Evolutionary conservation across 2,113 vertebrate species (phyloP), one percentile per base, ranked within the genome.

Genomic region (Centropristis striata): DNA sequence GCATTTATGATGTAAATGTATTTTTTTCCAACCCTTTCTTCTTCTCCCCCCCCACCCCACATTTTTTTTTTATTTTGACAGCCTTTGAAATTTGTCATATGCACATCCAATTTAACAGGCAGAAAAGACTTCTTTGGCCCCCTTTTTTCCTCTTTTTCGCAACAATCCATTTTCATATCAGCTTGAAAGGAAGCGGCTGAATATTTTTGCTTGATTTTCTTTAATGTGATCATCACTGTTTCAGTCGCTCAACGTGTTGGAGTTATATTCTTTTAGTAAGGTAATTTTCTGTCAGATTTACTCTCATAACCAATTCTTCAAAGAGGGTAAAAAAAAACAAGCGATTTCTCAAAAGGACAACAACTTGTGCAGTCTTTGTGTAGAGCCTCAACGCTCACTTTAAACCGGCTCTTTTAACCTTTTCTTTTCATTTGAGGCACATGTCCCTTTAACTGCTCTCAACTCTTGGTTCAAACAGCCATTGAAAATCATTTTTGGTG

Each of bases 1-100:
- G 94, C 96, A 96, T 97, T 97, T 97, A 96, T 97, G 96, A 98
- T 97, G 96, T 97, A 97, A 98, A 97, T 97, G 95, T 95, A 93
- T 96, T 97, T 92, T 90, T 86, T 87, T 60, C 71, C 53, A 72
- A 71, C 28, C 79, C 88, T 93, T 92, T 93, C 84, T 88, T 88
- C 86, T 86, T 53, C 58, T 32, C 66, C 66, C 41, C 58, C 21
- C 58, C 49, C 41, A n/a, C n/a, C n/a, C n/a, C n/a, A n/a, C n/a
- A n/a, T 44, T 8, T 36, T 64, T 87, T 86, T 88, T 86, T 85
- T 85, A 80, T 97, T 97, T 96, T 96, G 96, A 96, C 96, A 94
- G 94, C 95, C 96, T 98, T 98, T 98, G 96, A 98, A 98, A 97
- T 96, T 94, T 97, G 96, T 97, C 96, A 96, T 94, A 96, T 96